Evolutionary conservation across 2,797 vertebrate genomes (phyloP).

Genomic region (Pangasius krempfi): DNA sequence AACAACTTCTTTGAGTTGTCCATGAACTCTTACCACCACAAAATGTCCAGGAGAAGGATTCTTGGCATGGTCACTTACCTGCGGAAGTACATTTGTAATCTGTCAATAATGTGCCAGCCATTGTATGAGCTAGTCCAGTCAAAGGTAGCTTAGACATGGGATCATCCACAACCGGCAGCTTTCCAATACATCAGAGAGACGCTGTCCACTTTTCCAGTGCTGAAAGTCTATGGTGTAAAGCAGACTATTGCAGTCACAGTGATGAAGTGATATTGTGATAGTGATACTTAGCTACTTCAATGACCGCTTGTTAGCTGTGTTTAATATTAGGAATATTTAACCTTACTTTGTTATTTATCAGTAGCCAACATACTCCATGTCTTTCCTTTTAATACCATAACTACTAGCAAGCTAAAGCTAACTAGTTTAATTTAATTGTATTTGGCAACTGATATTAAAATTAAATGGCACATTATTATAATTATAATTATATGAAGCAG

Average conservation of each 20-base stretch:
- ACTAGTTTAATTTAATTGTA: too few species aligned
- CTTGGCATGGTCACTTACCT: neutral
- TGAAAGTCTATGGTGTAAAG: neutral
- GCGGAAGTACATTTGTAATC: neutral
- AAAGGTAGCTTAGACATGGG: slow-evolving; percentile 5
- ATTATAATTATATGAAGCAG: neutral
- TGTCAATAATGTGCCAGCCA: neutral
- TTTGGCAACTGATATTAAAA: too few species aligned
- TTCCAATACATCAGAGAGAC: neutral
- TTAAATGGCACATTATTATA: too few species aligned
- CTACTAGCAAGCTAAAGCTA: too few species aligned
- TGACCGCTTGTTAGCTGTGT: too few species aligned
- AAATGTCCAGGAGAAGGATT: neutral
- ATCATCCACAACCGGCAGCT: neutral
- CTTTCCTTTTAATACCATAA: too few species aligned
- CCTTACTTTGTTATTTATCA: too few species aligned
- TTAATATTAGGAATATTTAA: too few species aligned
- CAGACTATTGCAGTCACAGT: neutral
- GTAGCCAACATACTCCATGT: too few species aligned
- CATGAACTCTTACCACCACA: neutral
- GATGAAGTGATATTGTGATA: neutral
- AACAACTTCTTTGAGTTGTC: neutral
- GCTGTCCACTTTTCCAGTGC: neutral
- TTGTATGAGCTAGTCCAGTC: slow-evolving; percentile 19
- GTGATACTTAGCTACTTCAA: too few species aligned